A percentile compares a stretch with the other conserved stretches of the same genome.
These are phyloP conservation scores for Hybognathus amarus DNA, from an alignment of 2,797 vertebrate genomes.

Conservation along the genomic window DNA sequence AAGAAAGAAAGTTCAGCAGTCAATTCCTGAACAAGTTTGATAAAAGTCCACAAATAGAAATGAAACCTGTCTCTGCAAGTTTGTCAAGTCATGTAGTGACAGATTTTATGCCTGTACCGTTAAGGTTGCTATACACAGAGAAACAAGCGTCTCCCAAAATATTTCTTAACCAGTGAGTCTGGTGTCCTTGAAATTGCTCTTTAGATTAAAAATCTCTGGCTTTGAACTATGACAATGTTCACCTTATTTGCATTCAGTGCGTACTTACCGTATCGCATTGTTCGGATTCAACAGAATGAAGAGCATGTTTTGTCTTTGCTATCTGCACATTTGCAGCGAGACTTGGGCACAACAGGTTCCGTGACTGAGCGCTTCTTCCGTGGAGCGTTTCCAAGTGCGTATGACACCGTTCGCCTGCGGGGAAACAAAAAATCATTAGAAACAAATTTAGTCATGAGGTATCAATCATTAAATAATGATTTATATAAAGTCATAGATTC, in stretches of 20 bases:
- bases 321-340: slow-evolving; percentile 84
- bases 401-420: slow-evolving; percentile 89
- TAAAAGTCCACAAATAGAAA: slow-evolving; percentile 44
- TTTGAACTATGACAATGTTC: background rate
- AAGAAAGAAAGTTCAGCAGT: slow-evolving; percentile 40
- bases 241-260: background rate
- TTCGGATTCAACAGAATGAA: slow-evolving; percentile 83
- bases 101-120: slow-evolving; percentile 32
- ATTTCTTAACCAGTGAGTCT: background rate
- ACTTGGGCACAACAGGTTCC: slow-evolving; percentile 55
- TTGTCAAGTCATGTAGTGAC: slow-evolving; percentile 28
- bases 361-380: slow-evolving; percentile 82
- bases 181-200: slow-evolving; percentile 33
- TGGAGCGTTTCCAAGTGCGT: slow-evolving; percentile 89
- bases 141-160: slow-evolving; percentile 14
- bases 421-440: background rate
- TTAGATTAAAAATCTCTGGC: slow-evolving; percentile 12
- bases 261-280: slow-evolving; percentile 61
- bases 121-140: background rate
- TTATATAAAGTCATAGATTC: background rate
- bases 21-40: slow-evolving; percentile 27
- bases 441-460: background rate
- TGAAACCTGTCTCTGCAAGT: slow-evolving; percentile 62
- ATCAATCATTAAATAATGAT: background rate
- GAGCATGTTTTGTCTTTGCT: slow-evolving; percentile 83